Base-by-base conservation (phyloP, 2,888 invertebrate species). In the Uloborus plumipes region DNA sequence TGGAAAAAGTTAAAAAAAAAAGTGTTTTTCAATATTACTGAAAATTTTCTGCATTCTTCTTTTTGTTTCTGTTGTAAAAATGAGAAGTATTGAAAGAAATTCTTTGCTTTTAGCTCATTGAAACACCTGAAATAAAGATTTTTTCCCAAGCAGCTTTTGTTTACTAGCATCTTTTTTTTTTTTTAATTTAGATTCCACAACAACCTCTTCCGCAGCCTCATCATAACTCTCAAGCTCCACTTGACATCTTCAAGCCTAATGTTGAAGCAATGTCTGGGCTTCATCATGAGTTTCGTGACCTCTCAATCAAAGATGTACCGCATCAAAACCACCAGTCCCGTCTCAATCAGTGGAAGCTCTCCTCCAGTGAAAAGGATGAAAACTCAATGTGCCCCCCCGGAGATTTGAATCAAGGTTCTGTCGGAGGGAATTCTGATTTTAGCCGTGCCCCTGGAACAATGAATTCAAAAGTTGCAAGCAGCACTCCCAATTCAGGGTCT, bases 391-490 rank as follows among this genome's bases (percentile, higher is more conserved):
- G 18, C 31, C 16, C 31, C 9, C 50, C 72, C 11, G 49, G 53
- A 16, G 66, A 31, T 26, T 16, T 50, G n/a, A 53, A 39, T 53
- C 18, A 49, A 7, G 64, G 64, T 22, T 39, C 47, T 53, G 47
- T 61, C n/a, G 70, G 69, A 13, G 61, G 39, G 26, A 49, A 31
- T 51, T 49, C 49, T 14, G 96, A 96, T 89, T 96, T 96, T 90
- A 95, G 95, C 88, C 93, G 96, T 86, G 96, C 96, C 77, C 96
- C 96, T 15, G 96, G 96, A 22, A 66, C 84, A 14, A 22, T 79
- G 18, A 47, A 51, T 26, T 69, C 76, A 4, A 77, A 77, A 53
- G 49, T 22, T 9, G 50, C 72, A 22, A 67, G 73, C n/a, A 50
- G 55, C 53, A 20, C 58, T 18, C 62, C 78, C 20, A 59, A 50